These are phyloP conservation scores for Caenorhabditis sp. DNA, from an alignment of 2,888 invertebrate genomes.

Conservation along the genomic window DNA sequence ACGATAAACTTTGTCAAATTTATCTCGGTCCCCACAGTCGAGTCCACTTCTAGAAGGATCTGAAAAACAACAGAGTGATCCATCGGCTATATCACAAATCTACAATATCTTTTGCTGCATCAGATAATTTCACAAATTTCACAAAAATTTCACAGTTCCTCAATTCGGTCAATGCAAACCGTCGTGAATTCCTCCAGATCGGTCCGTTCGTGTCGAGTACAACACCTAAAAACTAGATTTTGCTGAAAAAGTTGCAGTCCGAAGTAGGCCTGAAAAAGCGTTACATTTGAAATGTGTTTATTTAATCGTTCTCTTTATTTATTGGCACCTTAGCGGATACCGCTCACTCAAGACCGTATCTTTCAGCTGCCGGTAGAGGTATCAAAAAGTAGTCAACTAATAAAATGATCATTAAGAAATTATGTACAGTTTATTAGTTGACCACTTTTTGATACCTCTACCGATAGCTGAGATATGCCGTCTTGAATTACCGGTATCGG, in stretches of 20 bases:
- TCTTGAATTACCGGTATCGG: too few relatives aligned
- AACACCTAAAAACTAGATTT: conserved; percentile 16
- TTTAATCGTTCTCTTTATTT: too few relatives aligned
- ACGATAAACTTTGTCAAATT: conserved; percentile 14
- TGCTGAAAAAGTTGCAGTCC: background rate
- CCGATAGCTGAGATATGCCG: too few relatives aligned
- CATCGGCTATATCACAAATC: background rate
- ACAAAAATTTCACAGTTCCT: conserved; percentile 42
- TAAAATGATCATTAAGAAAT: too few relatives aligned
- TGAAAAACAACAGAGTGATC: conserved; percentile 1
- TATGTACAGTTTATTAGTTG: too few relatives aligned
- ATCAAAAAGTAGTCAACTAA: too few relatives aligned
- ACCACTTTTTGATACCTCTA: too few relatives aligned
- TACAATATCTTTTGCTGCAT: conserved; percentile 27
- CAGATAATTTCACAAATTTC: conserved; percentile 27
- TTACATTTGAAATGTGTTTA: conserved; percentile 13
- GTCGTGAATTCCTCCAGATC: conserved; percentile 36
- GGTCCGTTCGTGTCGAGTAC: conserved; percentile 32
- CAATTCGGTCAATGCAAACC: conserved; percentile 25
- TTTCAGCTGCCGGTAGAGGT: too few relatives aligned
- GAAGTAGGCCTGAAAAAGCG: background rate
- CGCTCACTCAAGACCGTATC: too few relatives aligned
- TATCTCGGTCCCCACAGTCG: conserved; percentile 13
- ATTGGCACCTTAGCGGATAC: too few relatives aligned
- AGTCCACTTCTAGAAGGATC: conserved; percentile 39